phyloP scores from a whole-genome alignment of 1,140 invertebrate species.

The Trigoniulus corallinus region DNA sequence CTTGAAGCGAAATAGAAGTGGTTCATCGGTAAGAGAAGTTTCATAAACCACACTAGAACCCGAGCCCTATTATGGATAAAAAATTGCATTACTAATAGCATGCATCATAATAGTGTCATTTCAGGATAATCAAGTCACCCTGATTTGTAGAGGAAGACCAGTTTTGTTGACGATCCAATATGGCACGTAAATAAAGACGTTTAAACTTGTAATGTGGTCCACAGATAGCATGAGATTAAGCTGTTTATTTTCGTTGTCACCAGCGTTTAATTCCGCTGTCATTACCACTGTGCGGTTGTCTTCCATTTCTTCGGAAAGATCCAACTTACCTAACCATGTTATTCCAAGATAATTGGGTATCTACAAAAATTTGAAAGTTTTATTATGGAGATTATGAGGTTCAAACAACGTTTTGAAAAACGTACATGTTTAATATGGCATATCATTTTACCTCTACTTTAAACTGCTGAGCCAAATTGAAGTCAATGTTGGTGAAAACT shows the following conservation, averaged over 20 bases:
- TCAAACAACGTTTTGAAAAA: too few species aligned
- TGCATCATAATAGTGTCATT: background rate
- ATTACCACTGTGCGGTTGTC: conserved; percentile 42
- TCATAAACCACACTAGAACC: conserved; percentile 46
- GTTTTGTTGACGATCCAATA: conserved; percentile 90
- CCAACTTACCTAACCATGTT: conserved; percentile 50
- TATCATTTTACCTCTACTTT: conserved; percentile 8
- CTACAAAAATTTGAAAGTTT: conserved; percentile 19
- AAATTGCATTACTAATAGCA: background rate
- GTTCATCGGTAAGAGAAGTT: conserved; percentile 38
- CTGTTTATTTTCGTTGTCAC: conserved; percentile 42
- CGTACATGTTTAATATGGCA: too few species aligned
- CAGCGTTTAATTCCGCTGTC: conserved; percentile 41
- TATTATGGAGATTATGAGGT: background rate
- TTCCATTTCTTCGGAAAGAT: conserved; percentile 45
- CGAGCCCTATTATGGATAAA: too few species aligned
- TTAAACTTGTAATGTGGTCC: conserved; percentile 37
- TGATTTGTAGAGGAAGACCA: conserved; percentile 52
- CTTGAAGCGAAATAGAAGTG: conserved; percentile 50
- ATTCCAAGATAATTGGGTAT: conserved; percentile 44
- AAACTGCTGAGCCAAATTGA: conserved; percentile 13
- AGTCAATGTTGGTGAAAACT: conserved; percentile 44
- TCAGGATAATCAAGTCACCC: conserved; percentile 33
- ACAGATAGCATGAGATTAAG: conserved; percentile 46
- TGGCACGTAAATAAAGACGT: conserved; percentile 55